phyloP scores from a whole-genome alignment of 2,888 invertebrate species.

The Stegana nigrithorax region DNA sequence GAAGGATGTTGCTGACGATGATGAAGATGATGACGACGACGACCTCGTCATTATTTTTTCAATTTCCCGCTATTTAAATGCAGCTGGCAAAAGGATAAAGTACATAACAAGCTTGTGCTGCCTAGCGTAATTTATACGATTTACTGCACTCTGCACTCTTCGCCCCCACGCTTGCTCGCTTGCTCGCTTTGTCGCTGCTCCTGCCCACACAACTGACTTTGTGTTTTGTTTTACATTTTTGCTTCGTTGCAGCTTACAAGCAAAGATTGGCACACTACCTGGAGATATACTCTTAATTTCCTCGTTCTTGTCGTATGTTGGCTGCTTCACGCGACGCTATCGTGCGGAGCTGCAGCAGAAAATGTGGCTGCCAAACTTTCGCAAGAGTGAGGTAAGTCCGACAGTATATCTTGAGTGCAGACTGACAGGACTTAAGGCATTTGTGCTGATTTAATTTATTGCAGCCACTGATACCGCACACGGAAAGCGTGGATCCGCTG shows the following conservation, averaged over 20 bases:
- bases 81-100: slow-evolving; percentile 28
- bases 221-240: too few relatives aligned
- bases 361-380: slow-evolving; percentile 85
- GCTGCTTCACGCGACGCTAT: slow-evolving; percentile 91
- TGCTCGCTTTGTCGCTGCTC: background rate
- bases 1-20: slow-evolving; percentile 5
- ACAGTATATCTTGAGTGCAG: background rate
- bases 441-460: slow-evolving; percentile 4
- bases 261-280: slow-evolving; percentile 83
- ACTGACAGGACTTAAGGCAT: slow-evolving; percentile 3
- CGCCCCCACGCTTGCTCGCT: background rate
- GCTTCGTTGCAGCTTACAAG: slow-evolving; percentile 75
- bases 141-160: slow-evolving; percentile 32
- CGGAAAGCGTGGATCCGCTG: slow-evolving; percentile 83
- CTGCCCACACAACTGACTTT: slow-evolving; percentile 10
- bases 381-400: slow-evolving; percentile 72
- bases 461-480: slow-evolving; percentile 82
- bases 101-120: slow-evolving; percentile 38
- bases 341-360: slow-evolving; percentile 82
- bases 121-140: slow-evolving; percentile 51
- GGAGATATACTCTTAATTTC: slow-evolving; percentile 93
- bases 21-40: slow-evolving; percentile 20
- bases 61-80: slow-evolving; percentile 56
- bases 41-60: slow-evolving; percentile 49
- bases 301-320: slow-evolving; percentile 95